Conservation (phyloP, 1,140 invertebrate genomes). For the Littorina saxatilis region DNA sequence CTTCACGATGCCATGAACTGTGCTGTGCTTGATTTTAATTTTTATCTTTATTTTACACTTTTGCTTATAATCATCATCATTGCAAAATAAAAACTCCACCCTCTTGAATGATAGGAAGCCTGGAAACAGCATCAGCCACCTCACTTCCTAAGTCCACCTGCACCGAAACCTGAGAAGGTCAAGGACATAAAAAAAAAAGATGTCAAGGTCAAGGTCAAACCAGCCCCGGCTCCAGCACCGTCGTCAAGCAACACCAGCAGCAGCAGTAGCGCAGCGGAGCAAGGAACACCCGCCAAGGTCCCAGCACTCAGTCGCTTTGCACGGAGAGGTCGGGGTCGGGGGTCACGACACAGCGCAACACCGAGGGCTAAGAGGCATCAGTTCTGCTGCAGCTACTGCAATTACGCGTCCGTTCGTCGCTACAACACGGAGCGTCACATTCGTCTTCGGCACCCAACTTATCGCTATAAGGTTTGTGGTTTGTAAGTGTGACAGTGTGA, state of each 20-base stretch:
- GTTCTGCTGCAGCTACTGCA: constrained; percentile 27
- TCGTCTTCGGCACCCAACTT: constrained; percentile 22
- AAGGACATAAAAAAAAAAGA: too few species aligned
- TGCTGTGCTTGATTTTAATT: too few species aligned
- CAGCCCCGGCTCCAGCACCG: too few species aligned
- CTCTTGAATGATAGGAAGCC: too few species aligned
- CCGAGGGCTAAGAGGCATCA: not conserved
- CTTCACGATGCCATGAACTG: too few species aligned
- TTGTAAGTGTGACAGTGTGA: too few species aligned
- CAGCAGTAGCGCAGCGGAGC: not conserved
- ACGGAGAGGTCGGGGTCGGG: not conserved
- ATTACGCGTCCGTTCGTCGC: constrained; percentile 15
- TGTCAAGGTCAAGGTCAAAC: too few species aligned
- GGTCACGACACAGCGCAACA: not conserved
- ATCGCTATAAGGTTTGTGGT: not conserved
- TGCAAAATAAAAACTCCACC: not conserved
- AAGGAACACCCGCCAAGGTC: not conserved
- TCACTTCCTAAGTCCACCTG: too few species aligned
- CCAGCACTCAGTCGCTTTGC: not conserved
- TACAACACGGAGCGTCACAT: constrained; percentile 34
- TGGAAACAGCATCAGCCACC: too few species aligned
- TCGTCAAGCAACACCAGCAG: not conserved
- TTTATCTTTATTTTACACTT: too few species aligned
- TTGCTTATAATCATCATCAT: too few species aligned
- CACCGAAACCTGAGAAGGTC: too few species aligned